These are phyloP conservation scores for Tichodroma muraria DNA, from an alignment of 2,113 vertebrate species.

Conservation along the genomic window DNA sequence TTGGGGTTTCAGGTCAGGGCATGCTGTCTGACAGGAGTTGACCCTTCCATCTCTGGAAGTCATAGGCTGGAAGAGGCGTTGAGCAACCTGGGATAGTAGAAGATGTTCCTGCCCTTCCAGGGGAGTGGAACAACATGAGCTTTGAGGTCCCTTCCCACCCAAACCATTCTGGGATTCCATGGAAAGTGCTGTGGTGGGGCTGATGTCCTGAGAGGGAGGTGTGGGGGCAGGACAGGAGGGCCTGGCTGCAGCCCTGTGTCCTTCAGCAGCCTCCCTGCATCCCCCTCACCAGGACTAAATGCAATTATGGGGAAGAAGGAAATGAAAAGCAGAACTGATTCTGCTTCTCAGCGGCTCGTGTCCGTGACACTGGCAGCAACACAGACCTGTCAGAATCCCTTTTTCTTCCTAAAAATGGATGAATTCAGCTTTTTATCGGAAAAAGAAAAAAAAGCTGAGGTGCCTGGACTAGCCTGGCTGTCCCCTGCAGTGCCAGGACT, in stretches of 20 bases:
- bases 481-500: not conserved
- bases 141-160: not conserved
- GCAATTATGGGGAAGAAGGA: not conserved
- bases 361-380: fast-evolving
- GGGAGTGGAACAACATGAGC: no score
- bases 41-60: not conserved
- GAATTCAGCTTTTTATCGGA: not conserved
- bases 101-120: not conserved
- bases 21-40: fast-evolving
- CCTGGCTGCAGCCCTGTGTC: not conserved
- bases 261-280: not conserved
- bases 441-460: not conserved
- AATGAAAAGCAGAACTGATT: not conserved
- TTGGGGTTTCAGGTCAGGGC: not conserved
- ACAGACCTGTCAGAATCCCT: fast-evolving
- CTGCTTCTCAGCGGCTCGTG: not conserved
- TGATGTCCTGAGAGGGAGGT: not conserved
- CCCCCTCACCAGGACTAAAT: not conserved
- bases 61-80: not conserved
- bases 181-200: not conserved
- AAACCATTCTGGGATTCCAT: not conserved
- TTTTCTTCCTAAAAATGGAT: not conserved
- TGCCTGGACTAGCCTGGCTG: not conserved
- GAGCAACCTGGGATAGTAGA: not conserved
- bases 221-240: not conserved